These are phyloP conservation scores for Mustelus asterias DNA, from an alignment of 2,113 vertebrate genomes.

Conservation along the genomic window DNA sequence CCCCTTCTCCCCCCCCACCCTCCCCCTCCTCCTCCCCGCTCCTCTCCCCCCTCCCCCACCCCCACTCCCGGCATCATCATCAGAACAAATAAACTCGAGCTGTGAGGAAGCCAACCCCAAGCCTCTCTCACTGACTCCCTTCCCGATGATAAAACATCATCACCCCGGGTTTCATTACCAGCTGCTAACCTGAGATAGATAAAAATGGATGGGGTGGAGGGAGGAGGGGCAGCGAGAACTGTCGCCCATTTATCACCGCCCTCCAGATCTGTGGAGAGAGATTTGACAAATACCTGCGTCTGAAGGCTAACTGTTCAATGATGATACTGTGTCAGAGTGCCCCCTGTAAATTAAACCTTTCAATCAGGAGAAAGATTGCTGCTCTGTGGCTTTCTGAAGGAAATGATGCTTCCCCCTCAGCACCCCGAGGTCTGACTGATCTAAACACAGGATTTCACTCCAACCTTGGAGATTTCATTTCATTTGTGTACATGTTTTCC, in stretches of 20 bases:
- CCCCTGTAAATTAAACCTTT: conserved; percentile 27
- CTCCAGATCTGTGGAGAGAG: not conserved
- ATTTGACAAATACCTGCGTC: conserved; percentile 4
- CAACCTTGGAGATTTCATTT: not conserved
- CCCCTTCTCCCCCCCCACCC: no score
- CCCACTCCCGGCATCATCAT: not conserved
- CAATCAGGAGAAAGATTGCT: not conserved
- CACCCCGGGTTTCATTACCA: not conserved
- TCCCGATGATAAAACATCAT: not conserved
- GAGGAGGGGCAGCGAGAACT: not conserved
- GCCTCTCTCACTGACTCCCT: not conserved
- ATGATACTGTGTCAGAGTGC: not conserved
- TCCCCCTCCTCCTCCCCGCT: no score
- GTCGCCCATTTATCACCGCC: not conserved
- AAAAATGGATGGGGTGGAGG: not conserved
- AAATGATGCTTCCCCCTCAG: not conserved
- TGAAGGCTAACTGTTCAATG: not conserved
- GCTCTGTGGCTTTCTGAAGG: not conserved
- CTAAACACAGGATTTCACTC: no score
- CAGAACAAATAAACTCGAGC: not conserved
- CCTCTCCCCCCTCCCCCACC: no score
- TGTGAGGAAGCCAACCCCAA: not conserved
- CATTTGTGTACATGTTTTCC: no score
- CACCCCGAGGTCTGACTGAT: not conserved
- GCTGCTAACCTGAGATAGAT: not conserved